A percentile compares a stretch with the other conserved stretches of the same genome.
Conservation (phyloP, 2,888 invertebrate genomes). For the Eueremaeus valkanovi region DNA sequence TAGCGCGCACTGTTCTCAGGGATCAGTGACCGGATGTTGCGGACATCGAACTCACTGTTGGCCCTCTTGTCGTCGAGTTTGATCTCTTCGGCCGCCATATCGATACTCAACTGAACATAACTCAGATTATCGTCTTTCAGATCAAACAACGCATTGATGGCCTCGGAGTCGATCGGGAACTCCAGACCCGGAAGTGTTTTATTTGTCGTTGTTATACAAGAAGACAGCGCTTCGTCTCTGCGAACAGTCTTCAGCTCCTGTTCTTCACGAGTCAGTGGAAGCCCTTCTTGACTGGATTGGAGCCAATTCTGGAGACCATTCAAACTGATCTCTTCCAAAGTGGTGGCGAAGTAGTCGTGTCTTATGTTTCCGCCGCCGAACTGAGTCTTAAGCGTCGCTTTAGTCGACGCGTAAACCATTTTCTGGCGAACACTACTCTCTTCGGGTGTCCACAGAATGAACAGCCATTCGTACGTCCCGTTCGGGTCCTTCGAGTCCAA, state of each 20-base stretch:
- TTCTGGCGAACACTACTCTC: slow-evolving; percentile 81
- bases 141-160: slow-evolving; percentile 68
- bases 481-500: slow-evolving; percentile 55
- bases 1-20: slow-evolving; percentile 83
- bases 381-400: slow-evolving; percentile 91
- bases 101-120: slow-evolving; percentile 54
- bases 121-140: slow-evolving; percentile 56
- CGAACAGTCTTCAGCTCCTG: slow-evolving; percentile 54
- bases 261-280: slow-evolving; percentile 49
- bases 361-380: slow-evolving; percentile 71
- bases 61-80: slow-evolving; percentile 68
- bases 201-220: neutral
- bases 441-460: slow-evolving; percentile 93
- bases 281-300: slow-evolving; percentile 4
- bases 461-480: slow-evolving; percentile 54
- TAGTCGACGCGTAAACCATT: slow-evolving; percentile 96
- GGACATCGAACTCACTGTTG: slow-evolving; percentile 60
- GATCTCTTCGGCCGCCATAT: slow-evolving; percentile 80
- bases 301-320: slow-evolving; percentile 34
- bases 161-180: slow-evolving; percentile 78
- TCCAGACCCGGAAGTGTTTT: slow-evolving; percentile 78
- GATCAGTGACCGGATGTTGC: slow-evolving; percentile 69
- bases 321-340: slow-evolving; percentile 50
- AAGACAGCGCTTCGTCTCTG: slow-evolving; percentile 47
- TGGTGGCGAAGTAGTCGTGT: slow-evolving; percentile 88